Conservation (phyloP, 1,140 invertebrate species). For the Hylyphantes graminicola region DNA sequence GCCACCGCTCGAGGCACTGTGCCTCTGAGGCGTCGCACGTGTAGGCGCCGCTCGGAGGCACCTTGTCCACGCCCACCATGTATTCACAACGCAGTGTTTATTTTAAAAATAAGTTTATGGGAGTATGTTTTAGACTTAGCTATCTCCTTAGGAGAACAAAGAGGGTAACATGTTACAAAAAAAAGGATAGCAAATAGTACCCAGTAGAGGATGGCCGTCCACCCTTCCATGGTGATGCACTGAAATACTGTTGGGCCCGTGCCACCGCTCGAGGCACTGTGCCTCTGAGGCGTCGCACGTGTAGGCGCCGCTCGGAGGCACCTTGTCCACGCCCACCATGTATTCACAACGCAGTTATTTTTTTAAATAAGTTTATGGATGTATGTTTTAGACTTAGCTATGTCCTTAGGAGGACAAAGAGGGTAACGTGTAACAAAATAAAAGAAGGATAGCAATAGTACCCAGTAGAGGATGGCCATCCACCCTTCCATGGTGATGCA, state of each 20-base stretch:
- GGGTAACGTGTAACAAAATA: background rate
- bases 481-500: conserved; percentile 99
- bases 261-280: conserved; percentile 91
- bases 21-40: conserved; percentile 84
- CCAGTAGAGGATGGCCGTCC: conserved; percentile 99
- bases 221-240: conserved; percentile 99
- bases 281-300: conserved; percentile 84
- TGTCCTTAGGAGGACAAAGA: background rate
- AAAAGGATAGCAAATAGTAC: conserved; percentile 73
- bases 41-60: conserved; percentile 82
- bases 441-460: conserved; percentile 70
- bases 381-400: no score
- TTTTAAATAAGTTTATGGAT: background rate
- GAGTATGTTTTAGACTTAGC: no score
- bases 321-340: conserved; percentile 74
- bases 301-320: conserved; percentile 82
- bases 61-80: conserved; percentile 74
- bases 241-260: conserved; percentile 99
- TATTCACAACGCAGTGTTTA: conserved; percentile 99
- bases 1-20: conserved; percentile 91
- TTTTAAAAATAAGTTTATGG: no score
- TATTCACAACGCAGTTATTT: conserved; percentile 99
- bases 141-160: no score
- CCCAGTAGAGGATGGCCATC: conserved; percentile 99
- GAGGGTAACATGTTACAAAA: background rate